These are phyloP conservation scores for Limanda limanda DNA, from an alignment of 2,113 vertebrate species.

Conservation along the genomic window DNA sequence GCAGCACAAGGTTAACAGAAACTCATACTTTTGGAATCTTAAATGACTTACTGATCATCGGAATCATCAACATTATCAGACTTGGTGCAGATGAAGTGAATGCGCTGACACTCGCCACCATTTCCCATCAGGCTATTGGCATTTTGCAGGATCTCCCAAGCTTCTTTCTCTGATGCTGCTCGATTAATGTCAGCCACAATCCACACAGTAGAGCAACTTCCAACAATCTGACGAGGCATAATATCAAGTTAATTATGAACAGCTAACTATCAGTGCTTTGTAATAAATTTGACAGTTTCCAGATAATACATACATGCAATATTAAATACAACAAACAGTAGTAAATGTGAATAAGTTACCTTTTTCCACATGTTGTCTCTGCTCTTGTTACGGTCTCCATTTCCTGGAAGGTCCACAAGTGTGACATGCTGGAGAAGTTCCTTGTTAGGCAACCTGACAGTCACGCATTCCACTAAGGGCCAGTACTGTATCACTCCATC, in stretches of 20 bases:
- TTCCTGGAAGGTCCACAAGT: constrained; percentile 70
- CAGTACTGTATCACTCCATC: constrained; percentile 30
- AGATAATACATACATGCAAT: not conserved
- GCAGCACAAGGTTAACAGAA: not conserved
- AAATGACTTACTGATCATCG: constrained; percentile 29
- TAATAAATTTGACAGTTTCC: too few species aligned
- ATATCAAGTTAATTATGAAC: not conserved
- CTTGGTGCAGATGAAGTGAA: constrained; percentile 69
- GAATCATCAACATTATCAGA: constrained; percentile 37
- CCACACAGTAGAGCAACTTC: constrained; percentile 65
- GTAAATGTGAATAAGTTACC: constrained; percentile 15
- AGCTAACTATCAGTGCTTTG: not conserved
- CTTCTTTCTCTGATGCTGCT: constrained; percentile 46
- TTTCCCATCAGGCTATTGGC: constrained; percentile 42
- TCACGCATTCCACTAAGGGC: constrained; percentile 71
- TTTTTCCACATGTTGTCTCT: constrained; percentile 65
- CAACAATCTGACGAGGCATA: constrained; percentile 40
- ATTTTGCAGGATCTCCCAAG: constrained; percentile 56
- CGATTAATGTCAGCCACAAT: constrained; percentile 59
- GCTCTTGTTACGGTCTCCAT: constrained; percentile 64
- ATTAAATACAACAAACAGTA: not conserved
- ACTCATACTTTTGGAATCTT: not conserved
- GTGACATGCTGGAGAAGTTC: constrained; percentile 52
- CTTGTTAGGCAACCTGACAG: constrained; percentile 45
- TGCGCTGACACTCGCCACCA: constrained; percentile 57